Evolutionary conservation across 2,888 invertebrate species (phyloP), one percentile per base, ranked within the genome.

Genomic region (Tinea semifulvella): DNA sequence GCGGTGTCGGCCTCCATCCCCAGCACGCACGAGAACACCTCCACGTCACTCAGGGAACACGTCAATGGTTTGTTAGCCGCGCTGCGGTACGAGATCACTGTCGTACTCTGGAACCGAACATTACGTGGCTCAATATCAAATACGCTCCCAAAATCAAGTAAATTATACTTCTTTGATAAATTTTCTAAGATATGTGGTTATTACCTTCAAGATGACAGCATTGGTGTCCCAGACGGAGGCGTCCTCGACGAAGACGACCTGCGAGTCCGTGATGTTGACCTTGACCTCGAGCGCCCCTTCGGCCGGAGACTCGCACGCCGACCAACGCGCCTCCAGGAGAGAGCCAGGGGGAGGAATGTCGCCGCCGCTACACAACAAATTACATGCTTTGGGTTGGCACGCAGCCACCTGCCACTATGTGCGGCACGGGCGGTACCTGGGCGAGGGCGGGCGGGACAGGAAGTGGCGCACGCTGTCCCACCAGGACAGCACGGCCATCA

Each of bases 401-500:
- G n/a, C n/a, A n/a, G n/a, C n/a, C n/a, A n/a, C n/a, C n/a, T n/a
- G n/a, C n/a, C n/a, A n/a, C n/a, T n/a, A n/a, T n/a, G n/a, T n/a
- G n/a, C n/a, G n/a, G n/a, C n/a, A n/a, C n/a, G n/a, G n/a, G n/a
- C n/a, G n/a, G n/a, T n/a, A n/a, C n/a, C n/a, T n/a, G 68, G 68
- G 48, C 57, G 65, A 48, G 69, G 49, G 77, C 48, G 80, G 71
- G 62, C 81, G 85, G 62, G 88, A 81, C 43, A 97, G 80, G 70
- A 94, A 97, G 60, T 92, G 89, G 53, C 87, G 82, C 1, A 93
- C 87, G 5, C 89, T 86, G 65, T 94, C 89, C 87, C 96, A 91
- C 94, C 96, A 98, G 72, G 96, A 96, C 55, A 96, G 83, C 50
- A 97, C 90, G 1, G 94, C 92, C 86, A 97, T 94, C 46, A 98